Base-by-base conservation (phyloP, 2,113 vertebrate genomes). In the Galeopterus variegatus region DNA sequence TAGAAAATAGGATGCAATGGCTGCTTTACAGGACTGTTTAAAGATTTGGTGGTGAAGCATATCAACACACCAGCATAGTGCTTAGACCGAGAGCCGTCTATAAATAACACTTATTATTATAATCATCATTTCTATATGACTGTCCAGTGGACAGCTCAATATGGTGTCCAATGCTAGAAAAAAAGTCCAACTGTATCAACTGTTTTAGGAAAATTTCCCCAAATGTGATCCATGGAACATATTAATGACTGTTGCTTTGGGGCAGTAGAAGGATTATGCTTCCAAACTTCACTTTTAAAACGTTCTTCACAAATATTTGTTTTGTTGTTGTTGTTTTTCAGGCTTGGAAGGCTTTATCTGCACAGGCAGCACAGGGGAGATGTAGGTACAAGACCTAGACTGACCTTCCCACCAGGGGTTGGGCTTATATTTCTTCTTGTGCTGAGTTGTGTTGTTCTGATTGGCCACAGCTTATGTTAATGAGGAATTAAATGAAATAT, bases 1-100 rank as follows among this genome's bases (percentile, higher is more conserved):
- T 1, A 1, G 84, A 21, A 33, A 50, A 23, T 1, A 4, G 11
- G 28, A 1, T 8, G 3, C 19, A 24, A 13, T 1, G 10, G 10
- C 50, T 21, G 10, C 56, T 77, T 70, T 9, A 18, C 4, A 5
- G 67, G 31, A 14, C 17, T 36, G 28, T 11, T 5, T 50, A 1
- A 56, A 75, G 14, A 56, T 8, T 9, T 10, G 18, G 62, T 45
- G 48, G 7, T 5, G 2, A 52, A 82, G 28, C 31, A 41, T 41
- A 41, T 41, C 41, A 41, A 41, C 41, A 41, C 41, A 13, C 9
- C 1, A 18, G 6, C 56, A 1, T 0, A 6, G 23, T 11, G 0
- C 9, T 23, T 45, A 72, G 48, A n/a, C 17, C 33, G n/a, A 58
- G 28, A 1, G 4, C 17, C 13, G 11, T 31, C 36, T 58, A 2